Evolutionary conservation across 64 coral and sea anemone species (phyloP).

Genomic region (Dendronephthya gigantea): DNA sequence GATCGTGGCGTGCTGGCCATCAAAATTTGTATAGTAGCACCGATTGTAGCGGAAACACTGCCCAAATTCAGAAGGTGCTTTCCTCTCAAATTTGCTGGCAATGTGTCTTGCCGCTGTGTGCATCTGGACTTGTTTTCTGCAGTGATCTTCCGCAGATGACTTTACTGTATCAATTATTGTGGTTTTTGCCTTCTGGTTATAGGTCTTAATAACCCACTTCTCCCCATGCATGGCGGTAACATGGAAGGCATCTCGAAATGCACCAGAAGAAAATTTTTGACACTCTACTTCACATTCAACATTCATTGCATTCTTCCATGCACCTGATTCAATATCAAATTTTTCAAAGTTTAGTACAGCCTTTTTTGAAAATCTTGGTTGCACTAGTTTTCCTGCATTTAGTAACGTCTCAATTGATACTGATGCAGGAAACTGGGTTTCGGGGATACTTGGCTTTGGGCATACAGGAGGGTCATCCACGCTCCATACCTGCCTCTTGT

Average conservation of each 20-base stretch:
- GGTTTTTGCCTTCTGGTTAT: slow-evolving; percentile 15
- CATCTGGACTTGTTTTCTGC: slow-evolving; percentile 36
- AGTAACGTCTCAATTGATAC: neutral
- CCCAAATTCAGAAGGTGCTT: slow-evolving; percentile 31
- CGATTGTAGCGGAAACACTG: slow-evolving; percentile 33
- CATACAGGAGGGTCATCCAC: neutral
- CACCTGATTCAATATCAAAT: neutral
- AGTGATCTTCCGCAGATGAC: slow-evolving; percentile 10
- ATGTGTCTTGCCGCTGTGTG: slow-evolving; percentile 31
- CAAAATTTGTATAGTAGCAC: slow-evolving; percentile 20
- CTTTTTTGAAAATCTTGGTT: neutral
- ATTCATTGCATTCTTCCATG: neutral
- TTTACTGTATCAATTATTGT: slow-evolving; percentile 17
- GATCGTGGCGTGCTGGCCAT: slow-evolving; percentile 26
- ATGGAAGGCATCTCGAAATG: slow-evolving; percentile 37
- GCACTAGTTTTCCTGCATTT: neutral
- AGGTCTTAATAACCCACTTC: slow-evolving; percentile 13
- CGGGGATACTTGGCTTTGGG: neutral
- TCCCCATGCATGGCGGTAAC: neutral
- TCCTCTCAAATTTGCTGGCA: slow-evolving; percentile 5
- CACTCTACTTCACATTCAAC: neutral
- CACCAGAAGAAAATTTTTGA: slow-evolving; percentile 27
- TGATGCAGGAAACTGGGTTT: neutral
- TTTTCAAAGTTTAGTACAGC: neutral
- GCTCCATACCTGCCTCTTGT: neutral